A percentile compares a stretch with the other conserved stretches of the same genome.
phyloP scores from a whole-genome alignment of 1,140 invertebrate genomes.

The Diachasmimorpha longicaudata region DNA sequence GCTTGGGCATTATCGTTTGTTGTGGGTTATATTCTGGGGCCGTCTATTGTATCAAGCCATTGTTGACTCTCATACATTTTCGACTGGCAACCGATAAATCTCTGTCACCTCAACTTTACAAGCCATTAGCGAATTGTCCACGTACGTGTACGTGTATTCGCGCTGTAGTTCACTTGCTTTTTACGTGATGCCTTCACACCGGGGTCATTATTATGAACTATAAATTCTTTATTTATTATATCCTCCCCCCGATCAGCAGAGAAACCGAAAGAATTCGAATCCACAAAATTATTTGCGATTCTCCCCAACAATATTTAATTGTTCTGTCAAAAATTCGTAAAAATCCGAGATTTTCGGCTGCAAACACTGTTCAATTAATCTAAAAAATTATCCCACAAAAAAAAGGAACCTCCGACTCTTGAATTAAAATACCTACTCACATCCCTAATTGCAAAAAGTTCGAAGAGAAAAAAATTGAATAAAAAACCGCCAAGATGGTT shows the following conservation, averaged over 20 bases:
- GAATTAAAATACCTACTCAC: neutral
- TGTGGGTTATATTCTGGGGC: slow-evolving; percentile 13
- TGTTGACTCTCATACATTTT: slow-evolving; percentile 53
- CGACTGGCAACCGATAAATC: slow-evolving; percentile 55
- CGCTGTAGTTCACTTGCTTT: neutral
- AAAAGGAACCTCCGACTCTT: neutral
- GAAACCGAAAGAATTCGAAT: too few relatives aligned
- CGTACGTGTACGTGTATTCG: neutral
- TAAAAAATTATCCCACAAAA: too few relatives aligned
- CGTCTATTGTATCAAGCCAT: slow-evolving; percentile 54
- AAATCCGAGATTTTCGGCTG: too few relatives aligned
- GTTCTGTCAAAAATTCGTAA: too few relatives aligned
- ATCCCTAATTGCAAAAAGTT: neutral
- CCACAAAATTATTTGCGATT: too few relatives aligned
- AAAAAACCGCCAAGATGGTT: neutral
- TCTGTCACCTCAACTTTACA: slow-evolving; percentile 56
- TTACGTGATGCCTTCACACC: neutral
- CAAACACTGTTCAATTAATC: too few relatives aligned
- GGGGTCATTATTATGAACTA: neutral
- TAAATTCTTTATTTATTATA: neutral
- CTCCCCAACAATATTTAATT: too few relatives aligned
- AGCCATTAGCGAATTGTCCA: slow-evolving; percentile 44
- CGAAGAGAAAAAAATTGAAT: neutral
- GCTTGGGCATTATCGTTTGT: neutral
- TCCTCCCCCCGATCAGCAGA: too few relatives aligned